These are phyloP conservation scores for Cranoglanis bouderius DNA, from an alignment of 2,113 vertebrate genomes.

Conservation along the genomic window DNA sequence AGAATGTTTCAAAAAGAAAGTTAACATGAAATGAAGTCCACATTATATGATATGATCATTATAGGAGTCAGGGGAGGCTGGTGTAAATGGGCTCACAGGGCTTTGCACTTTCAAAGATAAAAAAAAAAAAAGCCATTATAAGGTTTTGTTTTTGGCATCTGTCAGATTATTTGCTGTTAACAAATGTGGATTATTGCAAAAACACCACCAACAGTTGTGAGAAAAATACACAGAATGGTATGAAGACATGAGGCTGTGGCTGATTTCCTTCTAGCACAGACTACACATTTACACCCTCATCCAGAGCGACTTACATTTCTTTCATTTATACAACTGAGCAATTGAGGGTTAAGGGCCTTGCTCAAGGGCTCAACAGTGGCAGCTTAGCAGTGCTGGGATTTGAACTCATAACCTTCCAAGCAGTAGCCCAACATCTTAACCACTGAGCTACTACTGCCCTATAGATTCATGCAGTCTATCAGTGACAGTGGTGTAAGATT, in stretches of 20 bases:
- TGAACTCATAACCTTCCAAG: too few relatives aligned
- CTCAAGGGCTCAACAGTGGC: too few relatives aligned
- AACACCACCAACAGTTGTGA: not conserved
- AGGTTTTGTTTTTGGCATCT: not conserved
- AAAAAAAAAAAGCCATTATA: not conserved
- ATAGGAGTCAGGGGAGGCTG: not conserved
- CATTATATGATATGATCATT: not conserved
- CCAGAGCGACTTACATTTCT: too few relatives aligned
- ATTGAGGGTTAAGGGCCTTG: too few relatives aligned
- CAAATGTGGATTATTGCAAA: not conserved
- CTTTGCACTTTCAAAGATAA: not conserved
- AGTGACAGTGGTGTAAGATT: not conserved
- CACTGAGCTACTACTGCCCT: too few relatives aligned
- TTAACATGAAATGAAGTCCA: not conserved
- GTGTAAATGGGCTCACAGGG: not conserved
- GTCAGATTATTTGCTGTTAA: not conserved
- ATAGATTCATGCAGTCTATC: not conserved
- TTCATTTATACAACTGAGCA: too few relatives aligned
- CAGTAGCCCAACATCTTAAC: too few relatives aligned
- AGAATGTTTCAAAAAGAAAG: not conserved
- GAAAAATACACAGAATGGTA: not conserved
- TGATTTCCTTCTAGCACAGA: not conserved
- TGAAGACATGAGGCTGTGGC: not conserved
- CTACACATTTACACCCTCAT: too few relatives aligned
- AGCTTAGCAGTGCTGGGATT: too few relatives aligned